Evolutionary conservation across 2,888 invertebrate genomes (phyloP), one percentile per base, ranked within the genome.

Genomic region (Thumatha senex): DNA sequence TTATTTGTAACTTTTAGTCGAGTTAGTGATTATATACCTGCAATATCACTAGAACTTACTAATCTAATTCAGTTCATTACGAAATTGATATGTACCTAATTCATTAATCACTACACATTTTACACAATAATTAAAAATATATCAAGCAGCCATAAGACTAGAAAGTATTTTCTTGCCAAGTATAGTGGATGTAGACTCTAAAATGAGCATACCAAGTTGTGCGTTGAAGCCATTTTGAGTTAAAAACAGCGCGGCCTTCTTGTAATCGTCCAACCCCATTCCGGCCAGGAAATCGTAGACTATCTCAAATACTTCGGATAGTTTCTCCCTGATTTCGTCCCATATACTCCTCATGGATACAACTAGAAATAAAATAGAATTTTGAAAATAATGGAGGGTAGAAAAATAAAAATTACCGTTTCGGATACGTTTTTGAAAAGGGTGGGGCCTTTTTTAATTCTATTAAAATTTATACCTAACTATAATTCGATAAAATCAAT

Each of bases 281-380:
- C 88, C 88, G 0, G 83, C 81, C 4, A 90, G 65, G 56, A 84
- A 89, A 56, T 91, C 89, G 47, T 89, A 91, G 0, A 89, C 89
- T 1, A 90, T 72, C 14, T 89, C 88, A 45, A 84, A 80, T 7
- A 91, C 40, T 7, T 87, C 89, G 0, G 72, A 63, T 0, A 90
- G 65, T 46, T 84, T 80, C 0, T 60, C 65, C 43, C 76, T 86
- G 34, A 90, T 70, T 0, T 89, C 86, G 1, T 76, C 50, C 90
- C 90, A 90, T 31, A 87, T 63, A 1, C 87, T 84, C 38, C 89
- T 67, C 87, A 90, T 85, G 1, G 89, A 81, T 12, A 89, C 78
- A 41, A 74, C 90, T 90, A 59, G 67, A 39, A 55, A 56, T 41
- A 7, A 46, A 10, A 43, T 9, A 34, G 7, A 41, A 1, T 4